phyloP scores from a whole-genome alignment of 1,140 invertebrate genomes.

The Tetramorium simillimum region DNA sequence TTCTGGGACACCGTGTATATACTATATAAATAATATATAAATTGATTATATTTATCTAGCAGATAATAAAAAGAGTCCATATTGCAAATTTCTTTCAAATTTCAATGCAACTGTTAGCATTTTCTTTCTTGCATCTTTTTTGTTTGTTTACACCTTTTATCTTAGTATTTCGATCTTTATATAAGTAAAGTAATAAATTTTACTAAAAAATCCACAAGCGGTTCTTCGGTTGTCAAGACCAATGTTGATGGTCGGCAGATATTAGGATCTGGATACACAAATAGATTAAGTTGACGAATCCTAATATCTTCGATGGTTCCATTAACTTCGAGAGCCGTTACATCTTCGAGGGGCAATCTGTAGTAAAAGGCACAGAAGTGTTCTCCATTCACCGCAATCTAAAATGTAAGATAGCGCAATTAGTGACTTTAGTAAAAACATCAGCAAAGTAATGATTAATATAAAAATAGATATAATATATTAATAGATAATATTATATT shows the following conservation, averaged over 20 bases:
- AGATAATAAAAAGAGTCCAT: too few species aligned
- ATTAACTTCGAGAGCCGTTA: conserved; percentile 86
- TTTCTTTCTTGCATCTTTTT: too few species aligned
- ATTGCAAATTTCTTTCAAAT: too few species aligned
- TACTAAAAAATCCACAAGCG: conserved; percentile 77
- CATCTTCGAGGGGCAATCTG: conserved; percentile 86
- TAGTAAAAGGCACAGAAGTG: conserved; percentile 90
- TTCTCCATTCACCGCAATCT: conserved; percentile 90
- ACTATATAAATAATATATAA: too few species aligned
- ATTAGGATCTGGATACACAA: conserved; percentile 85
- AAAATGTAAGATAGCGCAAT: conserved; percentile 53
- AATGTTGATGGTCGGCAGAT: conserved; percentile 74
- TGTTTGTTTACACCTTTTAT: too few species aligned
- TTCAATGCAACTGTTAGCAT: too few species aligned
- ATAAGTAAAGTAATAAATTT: conserved; percentile 35
- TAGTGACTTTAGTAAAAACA: not conserved
- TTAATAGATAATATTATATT: too few species aligned
- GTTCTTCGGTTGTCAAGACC: conserved; percentile 75
- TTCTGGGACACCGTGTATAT: too few species aligned
- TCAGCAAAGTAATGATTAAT: too few species aligned
- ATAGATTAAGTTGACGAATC: conserved; percentile 80
- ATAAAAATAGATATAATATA: too few species aligned
- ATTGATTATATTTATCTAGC: too few species aligned
- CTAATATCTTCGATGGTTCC: conserved; percentile 86
- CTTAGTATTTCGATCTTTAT: not conserved